Conservation (phyloP, 2,888 invertebrate genomes). For the Aspidiotus destructor region DNA sequence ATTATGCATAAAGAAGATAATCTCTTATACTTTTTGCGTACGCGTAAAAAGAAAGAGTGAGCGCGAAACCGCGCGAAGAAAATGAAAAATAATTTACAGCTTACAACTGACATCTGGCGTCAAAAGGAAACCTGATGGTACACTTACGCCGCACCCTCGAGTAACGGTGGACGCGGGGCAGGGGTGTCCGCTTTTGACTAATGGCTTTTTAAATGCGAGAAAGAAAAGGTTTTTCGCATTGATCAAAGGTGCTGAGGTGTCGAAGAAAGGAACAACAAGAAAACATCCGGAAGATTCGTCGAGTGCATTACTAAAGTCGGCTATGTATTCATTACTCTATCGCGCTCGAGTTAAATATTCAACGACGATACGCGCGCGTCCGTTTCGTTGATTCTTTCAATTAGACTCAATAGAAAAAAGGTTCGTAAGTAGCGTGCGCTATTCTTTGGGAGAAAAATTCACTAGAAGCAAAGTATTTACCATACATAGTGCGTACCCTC, state of each 20-base stretch:
- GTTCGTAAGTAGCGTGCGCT: too few relatives aligned
- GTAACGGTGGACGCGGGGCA: conserved; percentile 5
- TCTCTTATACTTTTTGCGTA: conserved; percentile 24
- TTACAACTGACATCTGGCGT: conserved; percentile 21
- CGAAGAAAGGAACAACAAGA: too few relatives aligned
- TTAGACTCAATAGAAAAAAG: too few relatives aligned
- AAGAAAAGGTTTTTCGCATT: conserved; percentile 21
- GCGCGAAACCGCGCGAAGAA: conserved; percentile 19
- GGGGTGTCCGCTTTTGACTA: conserved; percentile 25
- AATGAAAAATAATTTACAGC: conserved; percentile 30
- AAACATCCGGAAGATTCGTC: too few relatives aligned
- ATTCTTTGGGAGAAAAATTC: too few relatives aligned
- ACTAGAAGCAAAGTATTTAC: too few relatives aligned
- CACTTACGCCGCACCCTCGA: conserved; percentile 23
- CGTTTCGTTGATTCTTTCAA: too few relatives aligned
- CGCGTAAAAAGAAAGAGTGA: neutral
- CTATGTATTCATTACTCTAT: too few relatives aligned
- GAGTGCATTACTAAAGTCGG: too few relatives aligned
- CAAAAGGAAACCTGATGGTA: conserved; percentile 22
- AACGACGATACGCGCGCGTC: too few relatives aligned
- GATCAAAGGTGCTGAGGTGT: conserved; percentile 30
- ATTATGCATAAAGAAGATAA: conserved; percentile 29
- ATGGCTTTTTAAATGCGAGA: conserved; percentile 32
- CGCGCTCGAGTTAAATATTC: too few relatives aligned
- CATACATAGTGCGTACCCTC: too few relatives aligned